phyloP scores from a whole-genome alignment of 2,113 vertebrate species.

The Vimba vimba region DNA sequence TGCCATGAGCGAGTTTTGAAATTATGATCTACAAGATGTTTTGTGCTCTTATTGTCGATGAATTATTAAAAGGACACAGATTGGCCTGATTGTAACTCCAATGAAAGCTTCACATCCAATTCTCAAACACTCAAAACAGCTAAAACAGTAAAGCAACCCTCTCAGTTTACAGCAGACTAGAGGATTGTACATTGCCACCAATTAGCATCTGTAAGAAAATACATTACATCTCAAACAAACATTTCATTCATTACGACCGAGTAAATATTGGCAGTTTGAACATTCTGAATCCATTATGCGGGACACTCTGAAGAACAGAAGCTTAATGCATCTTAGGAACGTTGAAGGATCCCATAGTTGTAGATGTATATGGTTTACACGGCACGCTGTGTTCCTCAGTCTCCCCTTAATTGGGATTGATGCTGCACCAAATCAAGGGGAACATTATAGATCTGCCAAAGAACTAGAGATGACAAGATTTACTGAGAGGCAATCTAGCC shows the following conservation, averaged over 20 bases:
- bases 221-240: slow-evolving; percentile 48
- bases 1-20: background rate
- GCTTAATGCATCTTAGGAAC: slow-evolving; percentile 43
- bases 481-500: slow-evolving; percentile 42
- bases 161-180: background rate
- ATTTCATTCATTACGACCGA: slow-evolving; percentile 39
- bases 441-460: slow-evolving; percentile 47
- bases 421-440: slow-evolving; percentile 44
- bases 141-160: background rate
- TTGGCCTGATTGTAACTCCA: background rate
- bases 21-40: slow-evolving; percentile 2
- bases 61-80: background rate
- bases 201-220: slow-evolving; percentile 32
- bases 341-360: slow-evolving; percentile 5
- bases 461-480: slow-evolving; percentile 51
- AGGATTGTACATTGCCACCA: slow-evolving; percentile 13
- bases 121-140: background rate
- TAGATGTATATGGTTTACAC: slow-evolving; percentile 32
- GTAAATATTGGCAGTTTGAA: slow-evolving; percentile 52
- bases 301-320: slow-evolving; percentile 22
- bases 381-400: slow-evolving; percentile 10
- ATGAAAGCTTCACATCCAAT: background rate
- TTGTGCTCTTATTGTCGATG: background rate
- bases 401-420: slow-evolving; percentile 55
- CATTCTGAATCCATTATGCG: slow-evolving; percentile 16